Conservation (phyloP, 2,113 vertebrate genomes). For the Oxyruncus cristatus region DNA sequence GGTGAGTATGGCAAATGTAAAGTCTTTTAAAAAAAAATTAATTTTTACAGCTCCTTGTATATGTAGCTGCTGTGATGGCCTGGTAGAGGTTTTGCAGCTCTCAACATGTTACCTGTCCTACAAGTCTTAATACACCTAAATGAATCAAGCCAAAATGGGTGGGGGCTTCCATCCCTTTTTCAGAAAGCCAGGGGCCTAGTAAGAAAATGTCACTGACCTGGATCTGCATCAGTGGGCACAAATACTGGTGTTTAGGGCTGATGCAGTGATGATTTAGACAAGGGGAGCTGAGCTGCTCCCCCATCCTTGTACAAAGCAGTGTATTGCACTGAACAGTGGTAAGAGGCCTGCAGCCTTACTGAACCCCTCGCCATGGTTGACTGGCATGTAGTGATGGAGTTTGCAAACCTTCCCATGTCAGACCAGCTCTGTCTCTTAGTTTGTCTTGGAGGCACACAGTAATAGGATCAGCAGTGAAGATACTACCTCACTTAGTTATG, state of each 20-base stretch:
- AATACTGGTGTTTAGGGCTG: not conserved
- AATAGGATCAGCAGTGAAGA: not conserved
- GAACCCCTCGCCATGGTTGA: not conserved
- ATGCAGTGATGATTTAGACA: not conserved
- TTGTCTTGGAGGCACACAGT: not conserved
- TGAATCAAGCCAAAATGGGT: not conserved
- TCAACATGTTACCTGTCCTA: not conserved
- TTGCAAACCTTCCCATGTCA: not conserved
- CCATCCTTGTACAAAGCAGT: not conserved
- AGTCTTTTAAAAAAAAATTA: not conserved
- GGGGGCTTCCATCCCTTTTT: not conserved
- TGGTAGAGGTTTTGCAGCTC: not conserved
- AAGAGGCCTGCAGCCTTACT: not conserved
- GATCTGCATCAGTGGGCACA: not conserved
- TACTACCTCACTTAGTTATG: not conserved
- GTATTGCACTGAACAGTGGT: not conserved
- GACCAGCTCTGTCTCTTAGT: not conserved
- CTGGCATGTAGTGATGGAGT: not conserved
- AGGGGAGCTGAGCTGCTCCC: not conserved
- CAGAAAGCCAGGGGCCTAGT: not conserved
- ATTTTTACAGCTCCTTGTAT: not conserved
- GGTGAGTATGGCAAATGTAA: constrained; percentile 74
- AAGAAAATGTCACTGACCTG: not conserved
- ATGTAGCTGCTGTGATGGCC: not conserved
- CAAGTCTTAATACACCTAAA: not conserved